These are phyloP conservation scores for Trichogramma dendrolimi DNA, from an alignment of 2,888 invertebrate species.

Conservation along the genomic window DNA sequence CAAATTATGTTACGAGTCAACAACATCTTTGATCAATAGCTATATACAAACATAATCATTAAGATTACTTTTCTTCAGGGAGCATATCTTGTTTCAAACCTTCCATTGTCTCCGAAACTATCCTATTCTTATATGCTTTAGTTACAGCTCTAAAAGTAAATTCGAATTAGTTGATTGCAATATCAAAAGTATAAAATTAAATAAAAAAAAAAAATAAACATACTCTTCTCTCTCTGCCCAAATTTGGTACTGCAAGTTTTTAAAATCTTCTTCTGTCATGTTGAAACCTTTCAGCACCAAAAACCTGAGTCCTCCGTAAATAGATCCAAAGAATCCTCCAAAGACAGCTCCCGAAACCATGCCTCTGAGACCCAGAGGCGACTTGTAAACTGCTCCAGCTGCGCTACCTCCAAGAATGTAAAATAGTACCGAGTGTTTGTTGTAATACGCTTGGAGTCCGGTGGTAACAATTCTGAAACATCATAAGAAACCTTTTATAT, in stretches of 20 bases:
- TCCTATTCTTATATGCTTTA: not conserved
- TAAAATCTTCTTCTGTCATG: constrained; percentile 62
- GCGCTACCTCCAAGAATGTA: constrained; percentile 63
- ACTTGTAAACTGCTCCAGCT: constrained; percentile 66
- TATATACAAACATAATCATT: too few relatives aligned
- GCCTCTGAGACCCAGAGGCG: constrained; percentile 65
- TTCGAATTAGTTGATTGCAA: not conserved
- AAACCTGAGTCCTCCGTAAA: constrained; percentile 59
- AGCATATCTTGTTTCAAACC: too few relatives aligned
- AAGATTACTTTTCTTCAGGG: too few relatives aligned
- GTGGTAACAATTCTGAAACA: constrained; percentile 62
- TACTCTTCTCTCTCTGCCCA: constrained; percentile 47
- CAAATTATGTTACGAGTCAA: too few relatives aligned
- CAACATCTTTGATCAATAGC: too few relatives aligned
- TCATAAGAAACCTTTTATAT: constrained; percentile 10
- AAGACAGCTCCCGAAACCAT: constrained; percentile 64
- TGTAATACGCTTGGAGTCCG: constrained; percentile 63
- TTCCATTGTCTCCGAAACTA: too few relatives aligned
- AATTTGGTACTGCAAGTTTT: constrained; percentile 59
- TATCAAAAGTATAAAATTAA: not conserved
- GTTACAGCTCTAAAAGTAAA: not conserved
- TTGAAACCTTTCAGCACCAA: constrained; percentile 59
- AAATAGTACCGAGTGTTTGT: constrained; percentile 64
- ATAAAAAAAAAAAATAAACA: constrained; percentile 16
- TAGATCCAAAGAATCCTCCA: constrained; percentile 61